Evolutionary conservation across 2,797 vertebrate genomes (phyloP), one percentile per base, ranked within the genome.

Genomic region (Hafferia zeledoni): DNA sequence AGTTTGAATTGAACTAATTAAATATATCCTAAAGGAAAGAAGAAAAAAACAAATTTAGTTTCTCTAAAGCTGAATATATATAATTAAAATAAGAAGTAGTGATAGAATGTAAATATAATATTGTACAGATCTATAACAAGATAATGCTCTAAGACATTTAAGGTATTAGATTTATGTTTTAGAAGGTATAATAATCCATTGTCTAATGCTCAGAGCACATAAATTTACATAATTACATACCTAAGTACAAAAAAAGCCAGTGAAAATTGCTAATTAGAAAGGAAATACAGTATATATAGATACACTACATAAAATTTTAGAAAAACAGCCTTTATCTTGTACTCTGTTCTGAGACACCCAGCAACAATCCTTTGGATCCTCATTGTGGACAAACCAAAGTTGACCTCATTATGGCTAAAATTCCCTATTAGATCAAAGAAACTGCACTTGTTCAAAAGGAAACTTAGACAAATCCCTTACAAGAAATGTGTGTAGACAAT

Each of bases 1-100:
- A 75, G 16, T 93, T 67, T 93, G 79, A 94, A 91, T 95, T 83
- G 91, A 95, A 88, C 88, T 91, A 94, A 96, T 95, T 97, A 97
- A 94, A 91, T 91, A 78, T 81, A 90, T 68, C 88, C 91, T 93
- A 88, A 94, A 95, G 89, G 47, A 91, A 94, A 61, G 43, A 84
- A 53, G 9, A 28, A 70, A 50, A 39, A 79, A 49, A 49, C 10
- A 84, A 87, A 68, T 55, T 4, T 0, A 67, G 17, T 20, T 57
- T 83, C 28, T 93, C 33, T 82, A 55, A 80, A 92, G 7, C 41
- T 85, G 41, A 70, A 81, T 84, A 56, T 37, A 72, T 88, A 92
- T 85, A 93, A 94, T 94, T 93, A 82, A 95, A 96, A 83, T 61
- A 37, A 74, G 53, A 93, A 76, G 5, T 10, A 92, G 63, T 27